A percentile compares a stretch with the other conserved stretches of the same genome.
phyloP scores from a whole-genome alignment of 2,797 vertebrate genomes.

The Anguilla megastoma region DNA sequence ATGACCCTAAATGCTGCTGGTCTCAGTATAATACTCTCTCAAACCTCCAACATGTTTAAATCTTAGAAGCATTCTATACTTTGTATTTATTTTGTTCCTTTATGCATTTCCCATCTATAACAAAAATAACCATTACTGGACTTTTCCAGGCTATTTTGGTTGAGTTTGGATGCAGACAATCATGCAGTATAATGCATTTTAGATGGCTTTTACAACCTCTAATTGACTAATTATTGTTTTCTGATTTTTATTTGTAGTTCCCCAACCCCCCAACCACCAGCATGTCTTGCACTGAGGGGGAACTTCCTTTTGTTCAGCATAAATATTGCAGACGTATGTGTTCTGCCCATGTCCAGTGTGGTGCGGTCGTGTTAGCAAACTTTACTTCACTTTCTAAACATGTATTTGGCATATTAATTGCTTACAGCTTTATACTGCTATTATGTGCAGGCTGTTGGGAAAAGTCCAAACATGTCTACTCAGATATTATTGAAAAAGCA shows the following conservation, averaged over 20 bases:
- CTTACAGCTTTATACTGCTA: background rate
- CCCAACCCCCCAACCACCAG: background rate
- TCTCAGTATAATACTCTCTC: background rate
- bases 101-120: constrained; percentile 29
- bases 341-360: background rate
- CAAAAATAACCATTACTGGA: constrained; percentile 26
- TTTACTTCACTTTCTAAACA: background rate
- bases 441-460: background rate
- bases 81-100: constrained; percentile 19
- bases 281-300: background rate
- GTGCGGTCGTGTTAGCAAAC: background rate
- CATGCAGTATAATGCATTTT: constrained; percentile 24
- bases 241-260: constrained; percentile 5
- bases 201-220: constrained; percentile 41
- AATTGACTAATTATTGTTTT: constrained; percentile 49
- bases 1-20: background rate
- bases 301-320: constrained; percentile 17
- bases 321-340: constrained; percentile 22
- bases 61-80: background rate
- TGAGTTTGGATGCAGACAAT: constrained; percentile 25
- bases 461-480: background rate
- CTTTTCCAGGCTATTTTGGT: constrained; percentile 22
- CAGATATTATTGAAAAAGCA: too few species aligned
- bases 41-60: background rate
- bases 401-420: background rate